These are phyloP conservation scores for Serranochromis macrocephalus DNA, from an alignment of 2,113 vertebrate genomes.

Conservation along the genomic window DNA sequence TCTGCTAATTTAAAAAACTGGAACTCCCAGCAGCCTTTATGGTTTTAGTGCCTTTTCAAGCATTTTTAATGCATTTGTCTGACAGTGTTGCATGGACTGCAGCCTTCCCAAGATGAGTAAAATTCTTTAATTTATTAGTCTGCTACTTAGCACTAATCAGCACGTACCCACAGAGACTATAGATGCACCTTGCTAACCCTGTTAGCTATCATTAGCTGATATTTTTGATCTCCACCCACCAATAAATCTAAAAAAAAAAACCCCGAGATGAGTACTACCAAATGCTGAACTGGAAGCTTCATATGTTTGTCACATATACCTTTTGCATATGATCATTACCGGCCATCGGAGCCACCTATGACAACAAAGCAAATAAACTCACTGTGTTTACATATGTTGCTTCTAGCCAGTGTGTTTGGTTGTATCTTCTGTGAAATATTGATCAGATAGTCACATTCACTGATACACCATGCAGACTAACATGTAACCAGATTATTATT, in stretches of 20 bases:
- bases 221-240: not conserved
- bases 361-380: not conserved
- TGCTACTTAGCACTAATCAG: not conserved
- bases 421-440: not conserved
- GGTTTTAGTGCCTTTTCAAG: not conserved
- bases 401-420: not conserved
- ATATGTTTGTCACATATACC: not conserved
- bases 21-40: not conserved
- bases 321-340: not conserved
- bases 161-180: not conserved
- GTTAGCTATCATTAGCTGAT: not conserved
- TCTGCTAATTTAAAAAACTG: not conserved
- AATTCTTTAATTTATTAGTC: not conserved
- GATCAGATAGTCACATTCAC: not conserved
- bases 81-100: not conserved
- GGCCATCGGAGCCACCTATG: not conserved
- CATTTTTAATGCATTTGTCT: not conserved
- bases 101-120: not conserved
- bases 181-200: not conserved
- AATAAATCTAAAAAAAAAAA: fast-evolving
- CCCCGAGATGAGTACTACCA: not conserved
- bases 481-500: not conserved
- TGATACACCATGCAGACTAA: not conserved
- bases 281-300: not conserved
- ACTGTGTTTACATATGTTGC: not conserved